Percentiles rank a stretch among this genome's conserved stretches.
phyloP scores from a whole-genome alignment of 2,888 invertebrate genomes.

The Rhagonycha lutea region DNA sequence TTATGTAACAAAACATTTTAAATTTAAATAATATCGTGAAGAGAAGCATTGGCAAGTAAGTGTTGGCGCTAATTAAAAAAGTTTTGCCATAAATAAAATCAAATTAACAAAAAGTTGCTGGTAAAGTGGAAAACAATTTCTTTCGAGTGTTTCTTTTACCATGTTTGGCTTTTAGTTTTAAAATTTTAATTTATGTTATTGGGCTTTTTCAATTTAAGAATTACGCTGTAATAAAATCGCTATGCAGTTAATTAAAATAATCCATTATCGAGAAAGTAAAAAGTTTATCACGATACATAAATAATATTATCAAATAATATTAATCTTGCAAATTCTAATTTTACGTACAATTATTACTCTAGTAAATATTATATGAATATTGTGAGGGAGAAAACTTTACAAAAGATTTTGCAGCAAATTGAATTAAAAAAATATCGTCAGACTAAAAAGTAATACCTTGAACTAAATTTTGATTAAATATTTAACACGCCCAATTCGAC shows the following conservation, averaged over 20 bases:
- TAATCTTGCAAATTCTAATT: not conserved
- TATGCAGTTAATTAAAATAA: not conserved
- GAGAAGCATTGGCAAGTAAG: constrained; percentile 19
- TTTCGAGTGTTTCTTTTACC: not conserved
- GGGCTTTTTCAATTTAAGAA: not conserved
- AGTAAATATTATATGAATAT: no score
- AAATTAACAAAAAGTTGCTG: constrained; percentile 1
- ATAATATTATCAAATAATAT: not conserved
- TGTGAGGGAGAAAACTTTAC: no score
- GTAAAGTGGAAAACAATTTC: not conserved
- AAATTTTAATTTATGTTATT: not conserved
- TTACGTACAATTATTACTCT: not conserved
- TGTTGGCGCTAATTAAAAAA: constrained; percentile 32
- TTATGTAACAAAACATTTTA: not conserved
- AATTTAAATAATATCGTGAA: not conserved
- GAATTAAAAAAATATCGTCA: not conserved
- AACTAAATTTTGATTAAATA: not conserved
- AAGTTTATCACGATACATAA: not conserved
- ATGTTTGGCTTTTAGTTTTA: not conserved
- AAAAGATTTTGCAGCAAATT: not conserved
- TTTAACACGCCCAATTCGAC: not conserved
- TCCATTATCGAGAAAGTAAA: not conserved
- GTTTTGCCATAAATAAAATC: constrained; percentile 31
- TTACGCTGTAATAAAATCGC: not conserved
- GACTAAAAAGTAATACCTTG: not conserved